A percentile compares a stretch with the other conserved stretches of the same genome.
Evolutionary conservation across 2,113 vertebrate genomes (phyloP).

Genomic region (Aptenodytes patagonicus): DNA sequence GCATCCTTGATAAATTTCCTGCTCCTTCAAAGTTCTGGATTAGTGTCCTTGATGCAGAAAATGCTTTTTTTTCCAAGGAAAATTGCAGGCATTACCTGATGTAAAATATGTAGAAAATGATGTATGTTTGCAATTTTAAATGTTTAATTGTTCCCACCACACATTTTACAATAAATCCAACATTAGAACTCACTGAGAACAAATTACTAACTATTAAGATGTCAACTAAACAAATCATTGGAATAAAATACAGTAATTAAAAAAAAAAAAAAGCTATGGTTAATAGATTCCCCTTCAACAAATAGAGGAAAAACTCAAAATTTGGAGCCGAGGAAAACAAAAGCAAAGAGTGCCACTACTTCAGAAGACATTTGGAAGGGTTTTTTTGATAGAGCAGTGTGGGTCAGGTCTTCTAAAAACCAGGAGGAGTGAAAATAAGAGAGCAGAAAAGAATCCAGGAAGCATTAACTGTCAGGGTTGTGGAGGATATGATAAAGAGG

Average conservation of each 20-base stretch:
- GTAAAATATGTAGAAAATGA: not conserved
- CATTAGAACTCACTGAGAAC: not conserved
- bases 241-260: not conserved
- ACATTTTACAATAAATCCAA: not conserved
- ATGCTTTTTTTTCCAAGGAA: not conserved
- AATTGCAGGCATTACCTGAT: not conserved
- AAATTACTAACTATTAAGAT: not conserved
- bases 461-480: not conserved
- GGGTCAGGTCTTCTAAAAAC: not conserved
- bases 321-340: not conserved
- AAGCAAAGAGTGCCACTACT: not conserved
- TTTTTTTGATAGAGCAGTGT: not conserved
- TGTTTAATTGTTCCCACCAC: not conserved
- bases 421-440: not conserved
- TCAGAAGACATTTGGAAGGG: not conserved
- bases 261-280: not conserved
- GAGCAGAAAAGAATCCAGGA: not conserved
- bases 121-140: not conserved
- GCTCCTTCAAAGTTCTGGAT: not conserved
- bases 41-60: constrained; percentile 19
- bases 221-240: not conserved
- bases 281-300: not conserved
- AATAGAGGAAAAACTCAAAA: not conserved
- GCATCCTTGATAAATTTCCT: not conserved
- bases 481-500: not conserved